phyloP scores from a whole-genome alignment of 2,113 vertebrate species.

The Oreochromis spilurus region DNA sequence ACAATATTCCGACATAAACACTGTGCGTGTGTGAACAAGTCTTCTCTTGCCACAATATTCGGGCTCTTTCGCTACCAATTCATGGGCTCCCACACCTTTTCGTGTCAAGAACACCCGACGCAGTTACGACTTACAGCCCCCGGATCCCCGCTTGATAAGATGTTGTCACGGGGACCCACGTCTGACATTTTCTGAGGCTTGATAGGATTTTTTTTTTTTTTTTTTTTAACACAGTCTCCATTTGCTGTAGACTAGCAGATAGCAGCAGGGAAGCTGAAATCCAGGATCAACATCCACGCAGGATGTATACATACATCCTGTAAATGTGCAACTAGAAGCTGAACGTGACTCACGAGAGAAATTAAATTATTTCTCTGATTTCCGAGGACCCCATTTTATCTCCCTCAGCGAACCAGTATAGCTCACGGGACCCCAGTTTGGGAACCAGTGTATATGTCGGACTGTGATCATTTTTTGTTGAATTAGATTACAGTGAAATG shows the following conservation, averaged over 20 bases:
- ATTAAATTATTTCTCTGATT: conserved; percentile 39
- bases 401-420: conserved; percentile 15
- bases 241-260: background rate
- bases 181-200: conserved; percentile 32
- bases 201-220: background rate
- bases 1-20: background rate
- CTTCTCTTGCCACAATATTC: background rate
- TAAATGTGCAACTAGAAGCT: conserved; percentile 34
- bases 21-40: background rate
- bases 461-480: conserved; percentile 43
- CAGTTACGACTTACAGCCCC: background rate
- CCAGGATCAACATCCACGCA: conserved; percentile 2
- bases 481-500: conserved; percentile 47
- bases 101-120: background rate
- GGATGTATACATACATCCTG: conserved; percentile 21
- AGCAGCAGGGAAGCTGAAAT: background rate
- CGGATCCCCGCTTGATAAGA: conserved; percentile 14
- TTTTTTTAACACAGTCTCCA: background rate
- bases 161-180: conserved; percentile 13
- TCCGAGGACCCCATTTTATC: conserved; percentile 14
- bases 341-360: conserved; percentile 13
- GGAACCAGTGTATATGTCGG: conserved; percentile 16
- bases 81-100: background rate
- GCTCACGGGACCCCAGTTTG: conserved; percentile 38
- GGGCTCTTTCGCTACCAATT: background rate